Conservation (phyloP, 23 tunicate genomes). For the Diplosoma virens region DNA sequence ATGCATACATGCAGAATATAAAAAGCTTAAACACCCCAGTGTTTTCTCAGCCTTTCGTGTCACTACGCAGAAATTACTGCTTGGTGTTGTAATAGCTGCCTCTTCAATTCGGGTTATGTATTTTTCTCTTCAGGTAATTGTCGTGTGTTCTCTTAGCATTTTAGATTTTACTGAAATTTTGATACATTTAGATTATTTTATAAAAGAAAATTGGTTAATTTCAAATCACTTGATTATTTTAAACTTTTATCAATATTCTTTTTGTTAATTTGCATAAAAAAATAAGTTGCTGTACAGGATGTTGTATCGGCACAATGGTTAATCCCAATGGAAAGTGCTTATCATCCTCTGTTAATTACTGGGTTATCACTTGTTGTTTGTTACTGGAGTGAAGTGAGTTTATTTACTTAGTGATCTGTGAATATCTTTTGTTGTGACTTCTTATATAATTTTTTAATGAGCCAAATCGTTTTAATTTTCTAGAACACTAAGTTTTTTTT, state of each 20-base stretch:
- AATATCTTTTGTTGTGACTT: too few relatives aligned
- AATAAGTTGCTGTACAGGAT: conserved; percentile 28
- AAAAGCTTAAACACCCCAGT: conserved; percentile 43
- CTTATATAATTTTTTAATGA: too few relatives aligned
- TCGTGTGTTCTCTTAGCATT: too few relatives aligned
- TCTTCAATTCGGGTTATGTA: conserved; percentile 60
- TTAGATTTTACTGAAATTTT: neutral
- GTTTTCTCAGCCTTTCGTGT: conserved; percentile 61
- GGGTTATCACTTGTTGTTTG: conserved; percentile 90
- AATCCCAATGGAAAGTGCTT: conserved; percentile 63
- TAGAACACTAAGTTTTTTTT: too few relatives aligned
- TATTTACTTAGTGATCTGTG: too few relatives aligned
- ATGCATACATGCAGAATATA: conserved; percentile 73
- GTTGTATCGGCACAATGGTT: conserved; percentile 69
- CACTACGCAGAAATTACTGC: conserved; percentile 77
- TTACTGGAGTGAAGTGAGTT: conserved; percentile 96
- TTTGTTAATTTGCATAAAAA: too few relatives aligned
- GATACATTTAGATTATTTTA: neutral
- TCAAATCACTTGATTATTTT: neutral
- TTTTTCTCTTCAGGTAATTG: conserved; percentile 74
- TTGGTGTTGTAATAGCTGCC: conserved; percentile 63
- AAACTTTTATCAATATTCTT: too few relatives aligned
- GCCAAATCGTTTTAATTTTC: too few relatives aligned
- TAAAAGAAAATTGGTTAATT: neutral
- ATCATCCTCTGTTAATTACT: conserved; percentile 76